Conservation (phyloP, 2,113 vertebrate species). For the Hemicordylus capensis region DNA sequence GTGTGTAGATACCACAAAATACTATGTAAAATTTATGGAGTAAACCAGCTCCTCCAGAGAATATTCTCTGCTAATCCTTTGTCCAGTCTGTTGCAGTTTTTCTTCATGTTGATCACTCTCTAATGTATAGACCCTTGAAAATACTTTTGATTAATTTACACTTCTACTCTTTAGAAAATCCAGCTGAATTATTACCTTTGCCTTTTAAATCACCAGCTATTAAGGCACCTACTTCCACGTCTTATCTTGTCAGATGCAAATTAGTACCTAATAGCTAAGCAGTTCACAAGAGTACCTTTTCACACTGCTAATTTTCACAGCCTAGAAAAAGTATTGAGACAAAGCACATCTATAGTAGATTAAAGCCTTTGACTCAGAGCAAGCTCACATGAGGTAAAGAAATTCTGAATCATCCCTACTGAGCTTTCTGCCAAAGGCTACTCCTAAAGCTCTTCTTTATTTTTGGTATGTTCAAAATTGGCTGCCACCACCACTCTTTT, state of each 20-base stretch:
- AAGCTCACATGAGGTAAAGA: too few species aligned
- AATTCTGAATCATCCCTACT: too few species aligned
- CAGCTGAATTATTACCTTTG: constrained; percentile 26
- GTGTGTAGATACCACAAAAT: not conserved
- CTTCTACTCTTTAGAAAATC: not conserved
- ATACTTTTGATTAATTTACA: not conserved
- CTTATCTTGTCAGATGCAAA: constrained; percentile 24
- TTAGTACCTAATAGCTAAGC: not conserved
- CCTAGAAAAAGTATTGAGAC: not conserved
- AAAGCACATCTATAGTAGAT: too few species aligned
- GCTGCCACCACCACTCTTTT: too few species aligned
- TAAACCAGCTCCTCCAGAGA: not conserved
- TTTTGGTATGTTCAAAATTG: too few species aligned
- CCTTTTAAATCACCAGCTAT: constrained; percentile 4
- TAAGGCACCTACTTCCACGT: not conserved
- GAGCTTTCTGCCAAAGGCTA: too few species aligned
- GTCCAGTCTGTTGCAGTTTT: not conserved
- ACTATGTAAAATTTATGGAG: not conserved
- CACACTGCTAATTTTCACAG: not conserved
- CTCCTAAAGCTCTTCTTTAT: too few species aligned
- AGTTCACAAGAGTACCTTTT: constrained; percentile 17
- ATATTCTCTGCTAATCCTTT: constrained; percentile 8
- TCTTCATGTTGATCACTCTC: not conserved
- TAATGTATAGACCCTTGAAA: constrained; percentile 27
- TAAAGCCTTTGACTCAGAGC: too few species aligned